phyloP scores from a whole-genome alignment of 2,888 invertebrate species.

The Ochropacha duplaris region DNA sequence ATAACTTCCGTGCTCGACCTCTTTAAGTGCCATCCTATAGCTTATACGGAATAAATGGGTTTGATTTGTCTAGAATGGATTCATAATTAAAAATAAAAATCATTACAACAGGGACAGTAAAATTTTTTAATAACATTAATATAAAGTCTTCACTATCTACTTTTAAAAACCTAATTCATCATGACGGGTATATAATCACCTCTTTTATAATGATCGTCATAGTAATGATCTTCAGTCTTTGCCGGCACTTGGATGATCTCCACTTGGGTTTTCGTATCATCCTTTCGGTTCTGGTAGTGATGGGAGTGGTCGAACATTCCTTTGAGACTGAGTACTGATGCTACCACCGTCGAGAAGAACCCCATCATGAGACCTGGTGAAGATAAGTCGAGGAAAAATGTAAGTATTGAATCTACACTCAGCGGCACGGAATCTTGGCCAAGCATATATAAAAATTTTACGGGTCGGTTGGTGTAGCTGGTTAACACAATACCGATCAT shows the following conservation, averaged over 20 bases:
- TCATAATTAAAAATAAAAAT: too few relatives aligned
- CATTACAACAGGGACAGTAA: too few relatives aligned
- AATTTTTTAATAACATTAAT: not conserved
- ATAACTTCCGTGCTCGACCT: too few relatives aligned
- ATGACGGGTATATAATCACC: slow-evolving; percentile 39
- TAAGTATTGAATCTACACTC: too few relatives aligned
- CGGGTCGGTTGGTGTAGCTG: too few relatives aligned
- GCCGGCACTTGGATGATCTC: slow-evolving; percentile 70
- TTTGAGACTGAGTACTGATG: slow-evolving; percentile 84
- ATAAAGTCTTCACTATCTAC: not conserved
- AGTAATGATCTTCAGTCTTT: slow-evolving; percentile 66
- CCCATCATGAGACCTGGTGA: slow-evolving; percentile 68
- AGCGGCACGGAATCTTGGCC: too few relatives aligned
- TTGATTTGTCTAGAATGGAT: too few relatives aligned
- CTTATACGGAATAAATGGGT: too few relatives aligned
- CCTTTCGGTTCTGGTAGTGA: slow-evolving; percentile 60
- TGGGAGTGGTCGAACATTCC: slow-evolving; percentile 72
- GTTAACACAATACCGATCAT: too few relatives aligned
- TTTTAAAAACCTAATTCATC: slow-evolving; percentile 7
- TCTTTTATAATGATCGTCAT: slow-evolving; percentile 65
- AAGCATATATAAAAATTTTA: too few relatives aligned
- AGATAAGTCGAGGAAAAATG: not conserved
- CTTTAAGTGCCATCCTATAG: too few relatives aligned
- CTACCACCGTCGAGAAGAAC: slow-evolving; percentile 79
- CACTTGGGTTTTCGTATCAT: slow-evolving; percentile 65